Evolutionary conservation across 2,797 vertebrate species (phyloP).

Genomic region (Cygnus olor): DNA sequence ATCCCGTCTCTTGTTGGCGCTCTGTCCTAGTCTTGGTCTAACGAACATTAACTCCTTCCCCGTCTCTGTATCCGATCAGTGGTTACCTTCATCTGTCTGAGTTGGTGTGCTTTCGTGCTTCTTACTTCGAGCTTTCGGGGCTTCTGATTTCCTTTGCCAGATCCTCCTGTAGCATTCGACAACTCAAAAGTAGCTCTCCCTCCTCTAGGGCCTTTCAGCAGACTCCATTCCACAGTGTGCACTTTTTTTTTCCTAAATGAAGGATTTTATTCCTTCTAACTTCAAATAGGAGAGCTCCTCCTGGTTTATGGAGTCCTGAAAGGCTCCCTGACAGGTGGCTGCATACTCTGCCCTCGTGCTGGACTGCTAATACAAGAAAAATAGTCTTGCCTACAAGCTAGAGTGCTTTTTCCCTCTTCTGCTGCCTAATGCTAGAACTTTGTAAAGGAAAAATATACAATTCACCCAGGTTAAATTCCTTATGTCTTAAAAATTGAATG

Average conservation of each 20-base stretch:
- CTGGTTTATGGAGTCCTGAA: background rate
- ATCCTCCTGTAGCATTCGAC: background rate
- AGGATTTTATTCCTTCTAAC: background rate
- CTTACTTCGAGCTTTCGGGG: background rate
- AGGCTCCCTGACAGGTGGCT: background rate
- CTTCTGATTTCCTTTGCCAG: background rate
- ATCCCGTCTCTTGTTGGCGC: background rate
- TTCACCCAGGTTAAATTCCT: too few relatives aligned
- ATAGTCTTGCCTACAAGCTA: background rate
- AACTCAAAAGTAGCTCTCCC: background rate
- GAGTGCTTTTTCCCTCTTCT: background rate
- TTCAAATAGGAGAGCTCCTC: background rate
- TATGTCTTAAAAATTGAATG: background rate
- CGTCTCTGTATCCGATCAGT: accelerated
- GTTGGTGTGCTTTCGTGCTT: background rate
- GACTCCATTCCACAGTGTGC: background rate
- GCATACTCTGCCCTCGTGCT: accelerated
- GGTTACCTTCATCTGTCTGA: background rate
- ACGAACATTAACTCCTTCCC: background rate
- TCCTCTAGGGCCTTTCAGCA: background rate
- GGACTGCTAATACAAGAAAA: background rate
- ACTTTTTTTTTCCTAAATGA: background rate
- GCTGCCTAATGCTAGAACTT: background rate
- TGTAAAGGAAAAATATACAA: background rate
- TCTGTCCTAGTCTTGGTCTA: background rate